These are phyloP conservation scores for Festucalex cinctus DNA, from an alignment of 2,113 vertebrate species.

Conservation along the genomic window DNA sequence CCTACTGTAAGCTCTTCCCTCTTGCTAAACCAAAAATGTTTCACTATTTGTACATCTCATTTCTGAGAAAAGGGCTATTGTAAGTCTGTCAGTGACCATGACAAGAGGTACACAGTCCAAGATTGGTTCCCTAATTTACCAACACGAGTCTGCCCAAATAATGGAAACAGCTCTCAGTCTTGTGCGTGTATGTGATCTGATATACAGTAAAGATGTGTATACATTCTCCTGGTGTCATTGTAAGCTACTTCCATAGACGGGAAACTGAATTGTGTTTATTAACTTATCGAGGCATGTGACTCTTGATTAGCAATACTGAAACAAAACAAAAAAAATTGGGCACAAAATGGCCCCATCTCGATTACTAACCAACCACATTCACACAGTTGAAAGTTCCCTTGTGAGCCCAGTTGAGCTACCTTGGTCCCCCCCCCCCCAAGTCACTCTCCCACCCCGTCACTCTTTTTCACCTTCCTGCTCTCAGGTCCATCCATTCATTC, in stretches of 20 bases:
- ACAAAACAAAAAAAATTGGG: neutral
- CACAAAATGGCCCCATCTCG: neutral
- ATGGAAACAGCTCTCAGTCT: neutral
- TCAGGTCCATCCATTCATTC: slow-evolving; percentile 37
- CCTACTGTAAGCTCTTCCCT: neutral
- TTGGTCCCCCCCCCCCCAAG: neutral
- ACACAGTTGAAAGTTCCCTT: slow-evolving; percentile 14
- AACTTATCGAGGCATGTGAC: neutral
- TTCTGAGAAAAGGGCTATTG: neutral
- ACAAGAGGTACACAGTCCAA: neutral
- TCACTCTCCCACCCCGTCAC: slow-evolving; percentile 24
- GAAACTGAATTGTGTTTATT: too few species aligned
- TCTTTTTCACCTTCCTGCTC: slow-evolving; percentile 32
- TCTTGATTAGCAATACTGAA: neutral
- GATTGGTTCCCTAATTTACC: neutral
- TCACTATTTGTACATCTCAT: neutral
- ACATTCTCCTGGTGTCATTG: too few species aligned
- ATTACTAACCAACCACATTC: neutral
- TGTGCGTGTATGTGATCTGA: too few species aligned
- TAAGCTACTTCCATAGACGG: too few species aligned
- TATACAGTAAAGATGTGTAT: too few species aligned
- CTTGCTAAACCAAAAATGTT: neutral
- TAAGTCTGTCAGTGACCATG: neutral
- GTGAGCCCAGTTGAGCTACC: slow-evolving; percentile 37
- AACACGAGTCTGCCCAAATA: neutral